Evolutionary conservation across 2,113 vertebrate genomes (phyloP), one percentile per base, ranked within the genome.

Genomic region (Brachypteracias leptosomus): DNA sequence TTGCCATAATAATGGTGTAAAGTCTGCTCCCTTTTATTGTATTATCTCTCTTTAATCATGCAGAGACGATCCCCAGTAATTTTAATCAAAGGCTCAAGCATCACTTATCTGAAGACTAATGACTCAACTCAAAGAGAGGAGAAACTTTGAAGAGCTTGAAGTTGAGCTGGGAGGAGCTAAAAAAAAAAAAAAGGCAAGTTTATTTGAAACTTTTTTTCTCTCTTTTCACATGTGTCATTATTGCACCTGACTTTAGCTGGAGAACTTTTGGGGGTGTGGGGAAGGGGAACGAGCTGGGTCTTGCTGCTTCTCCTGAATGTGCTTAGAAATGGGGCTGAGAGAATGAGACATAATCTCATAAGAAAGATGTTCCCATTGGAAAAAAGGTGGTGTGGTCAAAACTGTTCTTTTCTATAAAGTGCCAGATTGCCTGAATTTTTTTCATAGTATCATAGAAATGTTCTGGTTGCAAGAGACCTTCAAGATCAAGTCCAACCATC

Each of bases 41-140:
- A 89, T 97, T 97, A 93, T 96, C 91, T 95, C 89, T 88, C 95
- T 96, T 86, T 96, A 97, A 97, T 97, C 97, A 96, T 2, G 33
- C 89, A 76, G 82, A 91, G 92, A 61, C 1, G 21, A 85, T 97
- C 96, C 96, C 93, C 62, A 85, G 92, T 67, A 85, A 96, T 97
- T 96, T 97, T 97, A 97, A 97, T 97, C 96, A 97, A 96, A 97
- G 94, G 95, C 94, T 97, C 79, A 82, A 97, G 96, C 87, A 96
- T 94, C 96, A 93, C 92, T 97, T 94, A 85, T 81, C 85, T 85
- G 87, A 88, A 86, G 70, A 33, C 85, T 97, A 97, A 97, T 96
- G 93, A 95, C 77, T 96, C 72, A 63, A 93, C 91, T 93, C 81
- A 67, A 66, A 3, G 44, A 93, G 84, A 93, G 58, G 62, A 91